A percentile compares a stretch with the other conserved stretches of the same genome.
These are phyloP conservation scores for Gymnarchus niloticus DNA, from an alignment of 2,113 vertebrate species.

Conservation along the genomic window DNA sequence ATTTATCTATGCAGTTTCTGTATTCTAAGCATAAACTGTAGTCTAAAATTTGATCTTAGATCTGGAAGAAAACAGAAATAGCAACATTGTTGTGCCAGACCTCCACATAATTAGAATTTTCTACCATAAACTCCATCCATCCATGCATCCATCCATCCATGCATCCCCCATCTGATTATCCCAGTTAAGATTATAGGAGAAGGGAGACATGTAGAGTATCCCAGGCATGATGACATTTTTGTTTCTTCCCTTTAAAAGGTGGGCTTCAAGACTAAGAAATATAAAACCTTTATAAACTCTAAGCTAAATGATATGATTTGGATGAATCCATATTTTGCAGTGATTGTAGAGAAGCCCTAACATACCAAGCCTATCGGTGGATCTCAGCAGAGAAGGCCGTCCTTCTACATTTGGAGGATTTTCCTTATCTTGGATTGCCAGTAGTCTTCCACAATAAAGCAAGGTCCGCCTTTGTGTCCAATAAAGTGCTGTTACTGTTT, in stretches of 20 bases:
- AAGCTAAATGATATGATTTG: constrained; percentile 27
- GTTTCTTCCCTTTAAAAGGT: not conserved
- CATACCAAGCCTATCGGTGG: constrained; percentile 21
- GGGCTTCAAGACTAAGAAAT: constrained; percentile 14
- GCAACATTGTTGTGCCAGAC: no score
- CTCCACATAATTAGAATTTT: no score
- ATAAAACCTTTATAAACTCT: constrained; percentile 36
- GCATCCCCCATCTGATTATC: no score
- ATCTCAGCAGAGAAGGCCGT: constrained; percentile 8
- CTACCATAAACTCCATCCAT: no score
- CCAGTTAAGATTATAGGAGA: no score
- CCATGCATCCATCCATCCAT: no score
- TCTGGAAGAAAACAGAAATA: no score
- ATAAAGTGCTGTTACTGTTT: constrained; percentile 33
- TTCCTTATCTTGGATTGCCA: constrained; percentile 37
- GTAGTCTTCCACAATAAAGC: constrained; percentile 10
- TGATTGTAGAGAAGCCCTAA: constrained; percentile 19
- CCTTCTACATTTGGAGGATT: constrained; percentile 25
- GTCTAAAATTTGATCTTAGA: no score
- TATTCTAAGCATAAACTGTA: no score
- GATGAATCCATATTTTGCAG: constrained; percentile 17
- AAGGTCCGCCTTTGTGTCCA: constrained; percentile 7
- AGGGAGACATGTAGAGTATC: no score
- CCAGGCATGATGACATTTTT: no score
- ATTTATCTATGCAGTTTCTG: no score